Evolutionary conservation across 2,888 invertebrate genomes (phyloP).

Genomic region (Myopa testacea): DNA sequence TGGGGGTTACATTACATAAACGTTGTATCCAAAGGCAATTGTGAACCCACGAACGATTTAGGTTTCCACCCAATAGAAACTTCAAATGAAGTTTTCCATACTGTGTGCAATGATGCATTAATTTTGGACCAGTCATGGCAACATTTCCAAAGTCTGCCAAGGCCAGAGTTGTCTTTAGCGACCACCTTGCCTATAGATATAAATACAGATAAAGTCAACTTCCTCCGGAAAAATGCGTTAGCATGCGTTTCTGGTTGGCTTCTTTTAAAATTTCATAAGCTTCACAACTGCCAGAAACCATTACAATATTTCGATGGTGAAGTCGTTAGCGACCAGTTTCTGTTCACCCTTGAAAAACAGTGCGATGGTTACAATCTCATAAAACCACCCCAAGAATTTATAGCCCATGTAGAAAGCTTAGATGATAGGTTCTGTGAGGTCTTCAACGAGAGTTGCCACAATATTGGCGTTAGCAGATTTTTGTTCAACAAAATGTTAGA

Average conservation of each 20-base stretch:
- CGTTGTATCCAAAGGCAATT: slow-evolving; percentile 10
- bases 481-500: slow-evolving; percentile 1
- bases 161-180: slow-evolving; percentile 5
- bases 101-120: not conserved
- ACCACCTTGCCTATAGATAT: not conserved
- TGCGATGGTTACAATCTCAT: slow-evolving; percentile 11
- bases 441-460: slow-evolving; percentile 17
- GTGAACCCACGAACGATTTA: not conserved
- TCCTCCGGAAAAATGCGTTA: not conserved
- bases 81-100: not conserved
- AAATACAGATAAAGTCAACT: not conserved
- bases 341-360: slow-evolving; percentile 21
- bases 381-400: slow-evolving; percentile 14
- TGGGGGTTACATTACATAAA: slow-evolving; percentile 16
- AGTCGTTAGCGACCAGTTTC: not conserved
- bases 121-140: slow-evolving; percentile 11
- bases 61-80: not conserved
- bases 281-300: not conserved
- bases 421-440: not conserved
- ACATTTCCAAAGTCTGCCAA: slow-evolving; percentile 19
- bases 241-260: slow-evolving; percentile 14
- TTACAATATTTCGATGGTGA: not conserved
- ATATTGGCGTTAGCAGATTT: not conserved
- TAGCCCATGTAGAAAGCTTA: not conserved
- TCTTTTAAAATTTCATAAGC: not conserved